A percentile compares a stretch with the other conserved stretches of the same genome.
These are phyloP conservation scores for Nematopogon swammerdamellus DNA, from an alignment of 2,888 invertebrate species.

Conservation along the genomic window DNA sequence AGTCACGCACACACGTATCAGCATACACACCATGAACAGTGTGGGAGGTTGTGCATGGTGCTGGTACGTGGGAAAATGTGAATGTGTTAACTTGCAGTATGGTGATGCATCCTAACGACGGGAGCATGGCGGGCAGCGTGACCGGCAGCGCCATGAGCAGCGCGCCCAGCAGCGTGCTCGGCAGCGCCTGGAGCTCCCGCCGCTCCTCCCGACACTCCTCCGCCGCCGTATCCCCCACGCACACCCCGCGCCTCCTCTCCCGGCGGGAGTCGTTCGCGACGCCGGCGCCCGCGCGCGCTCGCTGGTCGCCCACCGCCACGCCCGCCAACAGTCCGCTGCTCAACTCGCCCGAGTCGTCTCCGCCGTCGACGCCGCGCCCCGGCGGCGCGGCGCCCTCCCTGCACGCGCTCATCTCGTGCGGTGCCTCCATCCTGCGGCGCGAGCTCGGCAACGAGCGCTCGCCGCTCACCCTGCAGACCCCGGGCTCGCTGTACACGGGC, in stretches of 20 bases:
- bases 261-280: constrained; percentile 79
- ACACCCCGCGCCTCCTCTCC: constrained; percentile 56
- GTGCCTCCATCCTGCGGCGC: constrained; percentile 41
- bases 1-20: too few species aligned
- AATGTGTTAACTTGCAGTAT: constrained; percentile 50
- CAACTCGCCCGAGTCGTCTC: constrained; percentile 50
- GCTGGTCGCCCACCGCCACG: constrained; percentile 79
- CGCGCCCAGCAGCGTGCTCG: constrained; percentile 40
- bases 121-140: constrained; percentile 62
- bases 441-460: constrained; percentile 59
- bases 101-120: constrained; percentile 87
- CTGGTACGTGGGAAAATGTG: too few species aligned
- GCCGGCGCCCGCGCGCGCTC: constrained; percentile 64
- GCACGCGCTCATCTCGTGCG: constrained; percentile 51
- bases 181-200: constrained; percentile 64
- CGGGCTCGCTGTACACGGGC: constrained; percentile 59
- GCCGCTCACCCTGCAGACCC: constrained; percentile 57
- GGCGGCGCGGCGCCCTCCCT: constrained; percentile 44
- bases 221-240: constrained; percentile 31
- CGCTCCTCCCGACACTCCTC: constrained; percentile 56
- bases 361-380: constrained; percentile 61
- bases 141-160: constrained; percentile 59
- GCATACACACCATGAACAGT: too few species aligned
- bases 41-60: too few species aligned
- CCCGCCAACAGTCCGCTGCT: constrained; percentile 82